Conservation (phyloP, 2,797 vertebrate genomes). For the Holocentrus rufus region DNA sequence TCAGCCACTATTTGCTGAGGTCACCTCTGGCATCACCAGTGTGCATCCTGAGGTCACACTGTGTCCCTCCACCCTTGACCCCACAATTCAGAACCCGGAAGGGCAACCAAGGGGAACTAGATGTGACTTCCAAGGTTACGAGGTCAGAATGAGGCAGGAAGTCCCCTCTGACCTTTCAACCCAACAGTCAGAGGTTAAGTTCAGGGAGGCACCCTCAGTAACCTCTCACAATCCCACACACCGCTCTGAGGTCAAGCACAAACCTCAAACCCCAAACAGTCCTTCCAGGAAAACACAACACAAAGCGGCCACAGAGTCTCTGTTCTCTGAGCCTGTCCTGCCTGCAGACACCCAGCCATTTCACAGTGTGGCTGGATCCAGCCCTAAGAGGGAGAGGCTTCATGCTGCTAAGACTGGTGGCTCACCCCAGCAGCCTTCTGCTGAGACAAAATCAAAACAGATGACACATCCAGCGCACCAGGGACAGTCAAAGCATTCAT, state of each 20-base stretch:
- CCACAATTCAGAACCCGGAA: slow-evolving; percentile 41
- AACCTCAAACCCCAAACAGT: slow-evolving; percentile 49
- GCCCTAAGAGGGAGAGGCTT: slow-evolving; percentile 62
- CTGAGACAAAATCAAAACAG: slow-evolving; percentile 66
- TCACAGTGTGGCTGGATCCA: slow-evolving; percentile 39
- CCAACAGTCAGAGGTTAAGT: slow-evolving; percentile 49
- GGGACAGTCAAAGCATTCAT: slow-evolving; percentile 46
- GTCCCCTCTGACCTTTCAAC: slow-evolving; percentile 39
- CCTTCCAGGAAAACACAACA: slow-evolving; percentile 64
- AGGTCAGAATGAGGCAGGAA: slow-evolving; percentile 52
- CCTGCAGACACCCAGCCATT: slow-evolving; percentile 49
- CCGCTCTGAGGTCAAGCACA: slow-evolving; percentile 61
- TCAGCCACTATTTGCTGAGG: slow-evolving; percentile 43
- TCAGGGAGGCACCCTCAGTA: slow-evolving; percentile 39
- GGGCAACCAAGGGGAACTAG: slow-evolving; percentile 29
- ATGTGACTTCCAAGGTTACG: slow-evolving; percentile 56
- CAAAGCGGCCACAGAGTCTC: slow-evolving; percentile 55
- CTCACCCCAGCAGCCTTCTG: slow-evolving; percentile 56
- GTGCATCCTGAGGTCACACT: slow-evolving; percentile 44
- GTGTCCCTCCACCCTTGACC: slow-evolving; percentile 34
- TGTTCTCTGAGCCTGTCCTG: slow-evolving; percentile 46
- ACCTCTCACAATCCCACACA: slow-evolving; percentile 49
- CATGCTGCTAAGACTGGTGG: slow-evolving; percentile 49
- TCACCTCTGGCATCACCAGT: slow-evolving; percentile 11
- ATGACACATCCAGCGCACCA: slow-evolving; percentile 43